Evolutionary conservation across 2,888 invertebrate species (phyloP).

Genomic region (Eudiplozoon nipponicum): DNA sequence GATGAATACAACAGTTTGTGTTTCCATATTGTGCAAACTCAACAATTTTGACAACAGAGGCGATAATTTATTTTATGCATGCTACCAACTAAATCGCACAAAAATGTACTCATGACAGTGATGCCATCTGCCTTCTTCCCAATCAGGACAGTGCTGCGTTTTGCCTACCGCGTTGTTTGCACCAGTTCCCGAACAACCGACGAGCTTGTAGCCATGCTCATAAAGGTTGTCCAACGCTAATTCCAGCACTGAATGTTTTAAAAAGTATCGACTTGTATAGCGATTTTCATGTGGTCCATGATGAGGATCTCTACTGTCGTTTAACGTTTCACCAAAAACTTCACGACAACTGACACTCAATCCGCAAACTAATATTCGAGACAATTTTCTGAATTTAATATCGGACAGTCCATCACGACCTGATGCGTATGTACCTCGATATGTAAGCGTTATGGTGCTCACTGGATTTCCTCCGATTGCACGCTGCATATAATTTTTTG

Average conservation of each 20-base stretch:
- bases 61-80: not conserved
- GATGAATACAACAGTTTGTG: too few relatives aligned
- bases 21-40: too few relatives aligned
- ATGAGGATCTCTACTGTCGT: conserved; percentile 87
- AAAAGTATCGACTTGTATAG: conserved; percentile 77
- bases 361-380: conserved; percentile 71
- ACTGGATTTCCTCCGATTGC: conserved; percentile 18
- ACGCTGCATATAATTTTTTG: not conserved
- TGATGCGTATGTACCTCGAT: conserved; percentile 88
- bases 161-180: conserved; percentile 32
- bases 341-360: conserved; percentile 52
- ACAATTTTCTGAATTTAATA: conserved; percentile 83
- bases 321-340: conserved; percentile 71
- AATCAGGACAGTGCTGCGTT: conserved; percentile 71
- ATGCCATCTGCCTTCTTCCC: conserved; percentile 94
- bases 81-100: conserved; percentile 4
- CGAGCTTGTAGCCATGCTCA: conserved; percentile 30
- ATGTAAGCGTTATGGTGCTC: conserved; percentile 71
- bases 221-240: conserved; percentile 29
- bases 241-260: conserved; percentile 83
- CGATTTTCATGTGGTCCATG: conserved; percentile 53
- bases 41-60: too few relatives aligned
- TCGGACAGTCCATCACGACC: conserved; percentile 87
- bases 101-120: conserved; percentile 96
- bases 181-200: conserved; percentile 24